These are phyloP conservation scores for Pycnonotus jocosus DNA, from an alignment of 2,113 vertebrate species.

Conservation along the genomic window DNA sequence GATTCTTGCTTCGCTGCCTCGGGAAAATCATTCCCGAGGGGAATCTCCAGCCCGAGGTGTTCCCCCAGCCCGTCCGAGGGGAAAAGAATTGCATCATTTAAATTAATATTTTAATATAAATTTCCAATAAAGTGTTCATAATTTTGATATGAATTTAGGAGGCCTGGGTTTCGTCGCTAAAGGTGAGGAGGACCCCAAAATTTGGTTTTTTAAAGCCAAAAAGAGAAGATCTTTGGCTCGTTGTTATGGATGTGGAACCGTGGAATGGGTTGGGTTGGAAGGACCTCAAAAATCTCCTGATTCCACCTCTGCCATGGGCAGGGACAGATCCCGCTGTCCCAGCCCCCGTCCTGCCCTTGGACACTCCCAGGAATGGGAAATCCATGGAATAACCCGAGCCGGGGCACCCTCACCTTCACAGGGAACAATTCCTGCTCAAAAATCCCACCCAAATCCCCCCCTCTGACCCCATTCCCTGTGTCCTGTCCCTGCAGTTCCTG, in stretches of 20 bases:
- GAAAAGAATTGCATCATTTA: too few species aligned
- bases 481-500: background rate
- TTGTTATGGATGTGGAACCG: fast-evolving
- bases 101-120: too few species aligned
- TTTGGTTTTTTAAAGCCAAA: background rate
- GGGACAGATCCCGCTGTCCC: too few species aligned
- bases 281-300: background rate
- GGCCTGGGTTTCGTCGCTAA: background rate
- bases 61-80: background rate
- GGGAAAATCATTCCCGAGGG: background rate
- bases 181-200: background rate
- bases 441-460: background rate
- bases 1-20: background rate
- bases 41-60: background rate
- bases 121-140: too few species aligned
- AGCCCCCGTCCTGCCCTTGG: background rate
- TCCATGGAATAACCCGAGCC: background rate
- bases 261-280: background rate
- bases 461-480: background rate
- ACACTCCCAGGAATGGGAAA: background rate
- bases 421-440: background rate
- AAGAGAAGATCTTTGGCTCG: background rate
- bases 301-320: too few species aligned
- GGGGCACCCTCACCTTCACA: background rate
- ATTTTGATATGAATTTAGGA: background rate